These are phyloP conservation scores for Macroteleia sp. DNA, from an alignment of 2,888 invertebrate genomes.

Conservation along the genomic window DNA sequence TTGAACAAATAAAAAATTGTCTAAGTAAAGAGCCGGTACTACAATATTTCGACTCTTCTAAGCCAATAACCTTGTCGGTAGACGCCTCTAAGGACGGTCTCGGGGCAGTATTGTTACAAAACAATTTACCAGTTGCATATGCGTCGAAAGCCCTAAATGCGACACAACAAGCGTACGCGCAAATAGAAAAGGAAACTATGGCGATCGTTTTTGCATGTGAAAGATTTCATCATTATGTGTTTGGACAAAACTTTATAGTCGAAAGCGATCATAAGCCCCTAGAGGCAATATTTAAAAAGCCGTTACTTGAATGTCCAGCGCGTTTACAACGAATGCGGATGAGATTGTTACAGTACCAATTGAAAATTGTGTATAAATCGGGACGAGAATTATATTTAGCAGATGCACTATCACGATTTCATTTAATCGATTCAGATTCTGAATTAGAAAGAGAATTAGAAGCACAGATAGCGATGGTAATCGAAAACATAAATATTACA, in stretches of 20 bases:
- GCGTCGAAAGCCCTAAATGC: slow-evolving; percentile 67
- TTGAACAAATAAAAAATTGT: slow-evolving; percentile 55
- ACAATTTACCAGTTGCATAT: slow-evolving; percentile 66
- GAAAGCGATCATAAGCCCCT: slow-evolving; percentile 54
- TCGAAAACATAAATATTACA: slow-evolving; percentile 1
- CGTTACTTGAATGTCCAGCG: slow-evolving; percentile 40
- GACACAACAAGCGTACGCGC: slow-evolving; percentile 67
- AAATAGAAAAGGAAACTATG: slow-evolving; percentile 70
- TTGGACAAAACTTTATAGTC: slow-evolving; percentile 62
- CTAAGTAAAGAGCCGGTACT: slow-evolving; percentile 39
- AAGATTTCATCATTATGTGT: slow-evolving; percentile 76
- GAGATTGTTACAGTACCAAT: slow-evolving; percentile 40
- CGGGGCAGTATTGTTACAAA: slow-evolving; percentile 61
- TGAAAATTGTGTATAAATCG: slow-evolving; percentile 60
- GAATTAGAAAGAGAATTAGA: slow-evolving; percentile 1
- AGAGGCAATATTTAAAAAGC: slow-evolving; percentile 70
- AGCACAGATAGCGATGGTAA: slow-evolving; percentile 7
- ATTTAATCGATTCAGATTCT: slow-evolving; percentile 1
- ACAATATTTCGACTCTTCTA: slow-evolving; percentile 31
- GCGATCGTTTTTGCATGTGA: slow-evolving; percentile 69
- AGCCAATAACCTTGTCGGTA: slow-evolving; percentile 29
- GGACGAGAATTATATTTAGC: slow-evolving; percentile 71
- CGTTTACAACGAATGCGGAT: slow-evolving; percentile 33
- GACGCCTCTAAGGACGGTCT: slow-evolving; percentile 43
- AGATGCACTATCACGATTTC: slow-evolving; percentile 72